Base-by-base conservation (phyloP, 1,140 invertebrate species). In the Drosophila takahashii region DNA sequence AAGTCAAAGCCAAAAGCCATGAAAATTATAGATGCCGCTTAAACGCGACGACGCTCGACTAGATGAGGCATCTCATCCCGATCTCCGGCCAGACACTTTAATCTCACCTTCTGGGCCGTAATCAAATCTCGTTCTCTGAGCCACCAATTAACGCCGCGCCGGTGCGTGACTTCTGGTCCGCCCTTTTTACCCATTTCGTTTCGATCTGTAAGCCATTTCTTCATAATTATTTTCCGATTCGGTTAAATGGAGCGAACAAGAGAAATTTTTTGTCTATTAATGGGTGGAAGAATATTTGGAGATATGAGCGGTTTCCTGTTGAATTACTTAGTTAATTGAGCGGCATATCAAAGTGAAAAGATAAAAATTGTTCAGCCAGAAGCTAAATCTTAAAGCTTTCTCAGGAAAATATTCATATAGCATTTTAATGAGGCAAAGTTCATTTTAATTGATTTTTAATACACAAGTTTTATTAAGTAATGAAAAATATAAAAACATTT, bases 241-340 rank as follows among this genome's bases (percentile, higher is more conserved):
- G 83, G 76, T 83, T 79, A 87, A 86, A 79, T 87, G 79, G 83
- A 86, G 83, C 81, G 69, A 52, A 86, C 48, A 67, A 72, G 71
- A 73, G 66, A 85, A 85, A 79, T 69, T 78, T 77, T 57, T 57
- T 39, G 54, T 54, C 66, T 62, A 77, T 83, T 87, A 87, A 87
- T 86, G 79, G 81, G 65, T 71, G 27, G 11, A 52, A 79, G 61
- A 87, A 80, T 81, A 60, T 79, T 69, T 44, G 26, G n/a, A 45
- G 66, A 65, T 75, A 61, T 57, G 64, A 60, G 72, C 44, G 52
- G 64, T 87, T 87, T 86, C 83, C 83, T 86, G 79, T 86, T 86
- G 83, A 87, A 83, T 87, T 86, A 86, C 62, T 86, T 81, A 65
- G 79, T 83, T 87, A 81, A 83, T 79, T 86, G 60, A 48, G 58